A percentile compares a stretch with the other conserved stretches of the same genome.
Evolutionary conservation across 2,888 invertebrate species (phyloP).

Genomic region (Abrostola triplasia): DNA sequence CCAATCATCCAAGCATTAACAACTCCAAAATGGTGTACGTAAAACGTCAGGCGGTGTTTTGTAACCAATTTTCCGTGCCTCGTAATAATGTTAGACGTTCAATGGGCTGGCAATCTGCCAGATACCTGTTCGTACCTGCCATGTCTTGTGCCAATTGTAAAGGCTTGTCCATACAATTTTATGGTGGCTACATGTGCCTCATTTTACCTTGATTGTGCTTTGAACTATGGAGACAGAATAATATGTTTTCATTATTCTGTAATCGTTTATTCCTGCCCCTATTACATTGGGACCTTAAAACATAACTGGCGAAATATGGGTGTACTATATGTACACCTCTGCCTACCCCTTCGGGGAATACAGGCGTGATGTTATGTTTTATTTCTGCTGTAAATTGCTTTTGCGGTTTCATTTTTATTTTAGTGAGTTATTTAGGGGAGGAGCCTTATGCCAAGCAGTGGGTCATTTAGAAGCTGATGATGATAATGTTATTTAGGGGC

Average conservation of each 20-base stretch:
- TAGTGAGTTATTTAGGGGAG: no score
- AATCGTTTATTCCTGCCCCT: no score
- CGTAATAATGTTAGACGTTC: slow-evolving; percentile 43
- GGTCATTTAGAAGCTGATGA: no score
- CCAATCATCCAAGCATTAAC: slow-evolving; percentile 16
- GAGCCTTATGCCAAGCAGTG: no score
- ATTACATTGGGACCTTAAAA: no score
- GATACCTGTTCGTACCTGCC: slow-evolving; percentile 55
- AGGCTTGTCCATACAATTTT: slow-evolving; percentile 35
- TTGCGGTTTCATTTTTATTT: no score
- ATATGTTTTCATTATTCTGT: background rate
- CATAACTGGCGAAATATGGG: no score
- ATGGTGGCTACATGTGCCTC: slow-evolving; percentile 25
- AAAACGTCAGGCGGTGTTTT: slow-evolving; percentile 37
- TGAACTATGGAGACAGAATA: slow-evolving; percentile 19
- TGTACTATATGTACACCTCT: no score
- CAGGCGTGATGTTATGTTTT: no score
- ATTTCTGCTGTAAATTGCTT: no score
- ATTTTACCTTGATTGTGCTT: slow-evolving; percentile 17
- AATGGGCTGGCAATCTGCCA: slow-evolving; percentile 49
- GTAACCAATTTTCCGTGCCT: slow-evolving; percentile 47
- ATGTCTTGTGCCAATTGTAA: slow-evolving; percentile 46
- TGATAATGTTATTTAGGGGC: no score
- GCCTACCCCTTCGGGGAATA: no score
- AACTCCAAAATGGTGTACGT: slow-evolving; percentile 25